Evolutionary conservation across 2,797 vertebrate genomes (phyloP).

Genomic region (Epinephelus malabaricus): DNA sequence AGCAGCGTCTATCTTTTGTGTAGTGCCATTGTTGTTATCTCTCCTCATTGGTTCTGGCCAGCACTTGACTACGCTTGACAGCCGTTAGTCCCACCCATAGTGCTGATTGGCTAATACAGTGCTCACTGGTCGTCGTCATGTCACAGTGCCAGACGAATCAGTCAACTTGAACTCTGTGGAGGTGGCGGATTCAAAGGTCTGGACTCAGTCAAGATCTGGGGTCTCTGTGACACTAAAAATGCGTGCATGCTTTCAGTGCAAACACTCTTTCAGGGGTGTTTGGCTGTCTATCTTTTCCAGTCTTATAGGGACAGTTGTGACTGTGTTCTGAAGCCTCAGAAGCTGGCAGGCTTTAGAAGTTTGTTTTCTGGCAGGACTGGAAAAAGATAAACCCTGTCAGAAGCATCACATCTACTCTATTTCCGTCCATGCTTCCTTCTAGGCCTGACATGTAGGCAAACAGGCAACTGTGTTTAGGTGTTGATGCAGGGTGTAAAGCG

Average conservation of each 20-base stretch:
- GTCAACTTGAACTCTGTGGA: too few species aligned
- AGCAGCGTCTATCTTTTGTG: too few species aligned
- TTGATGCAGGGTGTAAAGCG: slow-evolving; percentile 40
- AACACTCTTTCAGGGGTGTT: slow-evolving; percentile 38
- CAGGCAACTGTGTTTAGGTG: slow-evolving; percentile 56
- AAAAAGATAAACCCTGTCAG: slow-evolving; percentile 65
- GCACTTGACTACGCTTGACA: too few species aligned
- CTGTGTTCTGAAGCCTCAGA: slow-evolving; percentile 63
- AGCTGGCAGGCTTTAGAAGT: slow-evolving; percentile 68
- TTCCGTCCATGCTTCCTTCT: slow-evolving; percentile 59
- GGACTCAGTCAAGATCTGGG: background rate
- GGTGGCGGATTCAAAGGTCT: too few species aligned
- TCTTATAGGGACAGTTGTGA: slow-evolving; percentile 55
- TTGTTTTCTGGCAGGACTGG: slow-evolving; percentile 63
- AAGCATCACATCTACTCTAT: slow-evolving; percentile 60
- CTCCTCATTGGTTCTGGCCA: too few species aligned
- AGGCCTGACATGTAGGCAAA: slow-evolving; percentile 52
- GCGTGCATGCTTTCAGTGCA: slow-evolving; percentile 23
- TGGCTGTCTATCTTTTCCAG: slow-evolving; percentile 34
- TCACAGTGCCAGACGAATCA: too few species aligned
- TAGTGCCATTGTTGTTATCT: too few species aligned
- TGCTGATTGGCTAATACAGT: too few species aligned
- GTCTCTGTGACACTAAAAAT: slow-evolving; percentile 32
- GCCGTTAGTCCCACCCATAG: too few species aligned
- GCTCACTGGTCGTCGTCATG: too few species aligned